Evolutionary conservation across 2,797 vertebrate genomes (phyloP), one percentile per base, ranked within the genome.

Genomic region (Crossoptilon crossoptilon): DNA sequence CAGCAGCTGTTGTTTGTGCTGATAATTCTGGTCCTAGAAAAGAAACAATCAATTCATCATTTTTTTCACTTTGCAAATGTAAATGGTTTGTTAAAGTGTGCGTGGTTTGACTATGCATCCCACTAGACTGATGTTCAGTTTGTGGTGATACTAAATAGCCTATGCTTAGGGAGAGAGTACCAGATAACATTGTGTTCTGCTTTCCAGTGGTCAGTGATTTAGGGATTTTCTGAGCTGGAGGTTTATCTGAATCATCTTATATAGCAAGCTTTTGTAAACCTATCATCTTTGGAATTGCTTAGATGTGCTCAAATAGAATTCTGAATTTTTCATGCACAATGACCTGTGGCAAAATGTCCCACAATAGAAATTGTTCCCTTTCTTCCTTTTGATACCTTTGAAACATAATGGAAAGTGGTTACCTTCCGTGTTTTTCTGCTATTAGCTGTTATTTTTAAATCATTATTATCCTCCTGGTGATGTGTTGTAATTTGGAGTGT

Each of bases 1-100:
- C 84, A 87, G 70, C 79, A 87, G 84, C 91, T 91, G 72, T 71
- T 79, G 78, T 84, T 93, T 91, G 72, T 84, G 37, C 78, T 69
- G 39, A 46, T 83, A 89, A 53, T 5, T 92, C 86, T 67, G 39
- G 29, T 91, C 59, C 63, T 81, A 59, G 88, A 90, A 90, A 90
- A 92, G 63, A 94, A 94, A 87, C 73, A 14, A 67, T 26, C 3
- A 2, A 60, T 88, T 91, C 74, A 58, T 95, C 88, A 84, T 93
- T 93, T 81, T 62, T 89, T 93, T 43, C 43, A n/a, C 63, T 86
- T 86, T 10, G 49, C 78, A 81, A 72, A 55, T 59, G 46, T 84
- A 66, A 9, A 14, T 67, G 21, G 21, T 83, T 93, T 59, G 3
- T 41, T 39, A 37, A 70, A 85, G 24, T 64, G 33, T 58, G 9